Evolutionary conservation across 1,140 invertebrate genomes (phyloP), one percentile per base, ranked within the genome.

Genomic region (Ceratoteleas bidentatus): DNA sequence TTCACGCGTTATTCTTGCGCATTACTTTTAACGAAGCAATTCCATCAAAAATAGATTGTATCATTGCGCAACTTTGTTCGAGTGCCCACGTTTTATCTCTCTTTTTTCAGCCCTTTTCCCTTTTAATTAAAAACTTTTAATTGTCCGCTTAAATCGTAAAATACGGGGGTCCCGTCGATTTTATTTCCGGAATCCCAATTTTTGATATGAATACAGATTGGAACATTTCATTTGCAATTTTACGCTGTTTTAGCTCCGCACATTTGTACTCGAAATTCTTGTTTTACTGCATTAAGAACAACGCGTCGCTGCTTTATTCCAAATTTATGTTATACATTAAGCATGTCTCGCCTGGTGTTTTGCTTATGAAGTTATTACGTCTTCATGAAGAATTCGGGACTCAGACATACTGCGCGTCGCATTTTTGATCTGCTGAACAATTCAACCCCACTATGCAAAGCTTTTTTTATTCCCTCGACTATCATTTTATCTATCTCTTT

Each of bases 101-200:
- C 33, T 10, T 54, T 54, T 52, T 52, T 16, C 24, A 2, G 2
- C 33, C 24, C 14, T 60, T 47, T 60, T 53, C 32, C 50, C 6
- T 73, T 73, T 47, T 73, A 62, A 62, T 62, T 73, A 62, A 56
- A 72, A 73, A 62, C 36, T 56, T 62, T 73, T 56, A 73, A 73
- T 73, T 72, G 57, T 61, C 10, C 13, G 6, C 4, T 53, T 54
- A 52, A 62, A 53, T 16, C 45, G n/a, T 62, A 53, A 61, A 61
- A 62, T 24, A 47, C 15, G n/a, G 11, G 32, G 7, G 24, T 15
- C 13, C 5, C 50, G 32, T 34, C 13, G 33, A 54, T 47, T 32
- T 62, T 62, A 49, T 62, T 56, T 43, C 40, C 32, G 8, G 10
- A 7, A 15, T 16, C 14, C 8, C 36, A 10, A 47, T 57, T 32